These are phyloP conservation scores for Dynastes maya DNA, from an alignment of 2,888 invertebrate genomes.

Conservation along the genomic window DNA sequence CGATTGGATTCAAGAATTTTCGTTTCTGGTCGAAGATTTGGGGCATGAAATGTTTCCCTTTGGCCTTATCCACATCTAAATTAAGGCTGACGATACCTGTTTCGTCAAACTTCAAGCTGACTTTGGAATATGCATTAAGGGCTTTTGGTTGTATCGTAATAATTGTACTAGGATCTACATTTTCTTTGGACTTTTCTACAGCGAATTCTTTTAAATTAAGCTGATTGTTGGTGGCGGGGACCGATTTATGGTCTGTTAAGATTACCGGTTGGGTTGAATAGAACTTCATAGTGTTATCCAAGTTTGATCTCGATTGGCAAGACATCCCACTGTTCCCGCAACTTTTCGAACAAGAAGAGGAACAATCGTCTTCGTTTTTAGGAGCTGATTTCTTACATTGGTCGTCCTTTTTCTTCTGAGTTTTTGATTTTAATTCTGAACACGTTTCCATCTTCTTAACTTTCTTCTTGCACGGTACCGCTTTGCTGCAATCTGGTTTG, in stretches of 20 bases:
- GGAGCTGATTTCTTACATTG: slow-evolving; percentile 12
- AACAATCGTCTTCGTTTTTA: background rate
- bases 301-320: background rate
- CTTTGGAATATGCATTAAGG: slow-evolving; percentile 1
- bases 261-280: background rate
- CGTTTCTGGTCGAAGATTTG: background rate
- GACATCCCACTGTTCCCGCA: background rate
- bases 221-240: background rate
- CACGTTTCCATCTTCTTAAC: slow-evolving; percentile 13
- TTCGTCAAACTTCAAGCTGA: background rate
- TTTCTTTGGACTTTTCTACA: no score
- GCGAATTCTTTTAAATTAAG: background rate
- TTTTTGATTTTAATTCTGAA: slow-evolving; percentile 23
- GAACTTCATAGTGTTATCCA: background rate
- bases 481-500: background rate
- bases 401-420: background rate
- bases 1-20: background rate
- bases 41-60: background rate
- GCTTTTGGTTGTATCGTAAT: background rate
- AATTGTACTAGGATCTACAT: background rate
- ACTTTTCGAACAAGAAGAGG: background rate
- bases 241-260: no score
- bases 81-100: background rate
- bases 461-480: background rate
- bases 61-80: background rate